A percentile compares a stretch with the other conserved stretches of the same genome.
Conservation (phyloP, 1,140 invertebrate species). For the Temnothorax curvispinosus region DNA sequence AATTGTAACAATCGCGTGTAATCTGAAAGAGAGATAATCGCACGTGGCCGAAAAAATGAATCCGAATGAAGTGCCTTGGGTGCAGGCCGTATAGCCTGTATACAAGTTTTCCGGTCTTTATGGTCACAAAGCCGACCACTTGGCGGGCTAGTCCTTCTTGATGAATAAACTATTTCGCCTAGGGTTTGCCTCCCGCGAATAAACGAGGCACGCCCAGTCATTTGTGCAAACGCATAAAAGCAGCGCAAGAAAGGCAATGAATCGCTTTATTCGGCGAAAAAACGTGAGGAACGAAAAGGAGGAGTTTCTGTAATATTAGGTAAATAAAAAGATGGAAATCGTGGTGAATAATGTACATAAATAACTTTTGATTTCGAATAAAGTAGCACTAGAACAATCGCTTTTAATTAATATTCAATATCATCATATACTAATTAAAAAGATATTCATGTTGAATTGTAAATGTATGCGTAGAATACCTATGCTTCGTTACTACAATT, state of each 20-base stretch:
- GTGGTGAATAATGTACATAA: background rate
- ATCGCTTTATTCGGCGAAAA: constrained; percentile 65
- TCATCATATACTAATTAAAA: background rate
- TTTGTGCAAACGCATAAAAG: constrained; percentile 67
- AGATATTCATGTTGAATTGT: background rate
- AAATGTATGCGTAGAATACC: background rate
- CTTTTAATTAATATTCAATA: background rate
- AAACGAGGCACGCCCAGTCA: constrained; percentile 74
- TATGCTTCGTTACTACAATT: background rate
- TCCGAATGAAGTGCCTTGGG: constrained; percentile 62
- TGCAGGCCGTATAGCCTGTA: constrained; percentile 39
- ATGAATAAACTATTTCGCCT: constrained; percentile 63
- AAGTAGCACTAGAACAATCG: background rate
- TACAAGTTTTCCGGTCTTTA: constrained; percentile 65
- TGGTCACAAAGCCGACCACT: constrained; percentile 63
- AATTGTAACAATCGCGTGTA: background rate
- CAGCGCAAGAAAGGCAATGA: constrained; percentile 51
- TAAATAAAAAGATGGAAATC: constrained; percentile 44
- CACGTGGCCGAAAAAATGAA: constrained; percentile 57
- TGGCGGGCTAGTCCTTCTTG: constrained; percentile 43
- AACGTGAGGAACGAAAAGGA: constrained; percentile 4
- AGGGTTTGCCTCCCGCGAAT: constrained; percentile 59
- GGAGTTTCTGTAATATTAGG: background rate
- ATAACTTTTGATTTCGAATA: background rate
- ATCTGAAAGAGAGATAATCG: constrained; percentile 2